Evolutionary conservation across 2,113 vertebrate genomes (phyloP).

Genomic region (Tringa solitaria): DNA sequence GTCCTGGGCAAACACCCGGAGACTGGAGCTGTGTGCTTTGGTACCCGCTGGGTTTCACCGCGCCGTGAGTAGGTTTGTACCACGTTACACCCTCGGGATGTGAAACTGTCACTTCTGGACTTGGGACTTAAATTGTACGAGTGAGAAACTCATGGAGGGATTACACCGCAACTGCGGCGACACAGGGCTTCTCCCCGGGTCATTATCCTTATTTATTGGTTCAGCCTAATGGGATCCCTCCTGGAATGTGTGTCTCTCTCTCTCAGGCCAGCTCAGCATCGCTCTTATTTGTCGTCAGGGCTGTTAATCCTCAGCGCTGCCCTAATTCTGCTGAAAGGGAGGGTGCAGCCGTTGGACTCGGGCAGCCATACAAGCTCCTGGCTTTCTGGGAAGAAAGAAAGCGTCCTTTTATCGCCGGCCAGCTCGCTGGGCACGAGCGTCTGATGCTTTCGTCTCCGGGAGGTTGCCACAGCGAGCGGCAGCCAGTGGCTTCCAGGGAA

Average conservation of each 20-base stretch:
- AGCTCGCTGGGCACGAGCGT: neutral
- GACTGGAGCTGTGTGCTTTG: neutral
- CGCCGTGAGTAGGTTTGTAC: neutral
- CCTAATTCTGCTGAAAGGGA: neutral
- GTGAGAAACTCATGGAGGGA: accelerated
- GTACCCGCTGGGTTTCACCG: neutral
- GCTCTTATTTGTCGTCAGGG: neutral
- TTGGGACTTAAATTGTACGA: neutral
- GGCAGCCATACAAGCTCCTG: neutral
- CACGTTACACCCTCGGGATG: neutral
- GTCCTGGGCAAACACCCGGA: no score
- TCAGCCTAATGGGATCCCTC: neutral
- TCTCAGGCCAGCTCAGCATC: neutral
- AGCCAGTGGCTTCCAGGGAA: neutral
- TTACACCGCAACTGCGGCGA: accelerated
- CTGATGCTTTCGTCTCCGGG: neutral
- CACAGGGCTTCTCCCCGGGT: neutral
- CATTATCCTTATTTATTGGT: neutral
- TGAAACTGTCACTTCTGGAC: neutral
- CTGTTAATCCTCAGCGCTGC: conserved; percentile 5
- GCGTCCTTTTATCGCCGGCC: neutral
- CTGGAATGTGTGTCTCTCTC: neutral
- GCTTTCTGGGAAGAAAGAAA: neutral
- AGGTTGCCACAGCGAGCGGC: neutral
- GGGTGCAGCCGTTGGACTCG: neutral